Base-by-base conservation (phyloP, 53 echinoderm and acorn worm genomes). In the Holothuria leucospilota region DNA sequence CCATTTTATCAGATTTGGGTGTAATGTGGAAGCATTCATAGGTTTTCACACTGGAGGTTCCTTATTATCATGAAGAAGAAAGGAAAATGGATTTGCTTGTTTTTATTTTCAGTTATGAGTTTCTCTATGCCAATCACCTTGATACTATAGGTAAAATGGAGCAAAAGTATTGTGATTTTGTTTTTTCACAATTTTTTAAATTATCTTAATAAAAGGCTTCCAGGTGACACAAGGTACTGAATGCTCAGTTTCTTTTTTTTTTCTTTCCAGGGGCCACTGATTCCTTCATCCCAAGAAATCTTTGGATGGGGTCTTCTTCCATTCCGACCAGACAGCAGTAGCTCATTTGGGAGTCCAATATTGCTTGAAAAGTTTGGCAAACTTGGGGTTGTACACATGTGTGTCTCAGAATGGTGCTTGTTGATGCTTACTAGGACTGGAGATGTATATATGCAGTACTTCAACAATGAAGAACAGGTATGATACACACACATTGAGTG, bases 391-490 rank as follows among this genome's bases (percentile, higher is more conserved):
- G 93, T 93, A 9, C 93, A 97, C 74, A 84, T 97, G 68, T 87
- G 85, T 25, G 93, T 93, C 85, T 93, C 91, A 8, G 95, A 97
- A 82, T 67, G 84, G 52, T 87, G 89, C 62, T 87, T 90, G 6
- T 69, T 97, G 53, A 89, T 94, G 10, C 90, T 97, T 63, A 97
- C 95, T 0, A 86, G 97, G 23, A 95, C 91, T 0, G 95, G 97
- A 68, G 95, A 94, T 67, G 97, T 97, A 21, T 97, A 95, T 80
- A 53, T 87, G 60, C 97, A 97, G 82, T 90, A 90, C 71, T 84
- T 77, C 62, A 91, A 94, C 77, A 82, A 56, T 39, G 95, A 97
- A 69, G 72, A 84, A 79, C 88, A 88, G 85, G 95, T 95, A 51
- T 51, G 88, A 40, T 3, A 21, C 5, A 56, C 18, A 16, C 1